These are phyloP conservation scores for Falco punctatus DNA, from an alignment of 2,113 vertebrate genomes.

Conservation along the genomic window DNA sequence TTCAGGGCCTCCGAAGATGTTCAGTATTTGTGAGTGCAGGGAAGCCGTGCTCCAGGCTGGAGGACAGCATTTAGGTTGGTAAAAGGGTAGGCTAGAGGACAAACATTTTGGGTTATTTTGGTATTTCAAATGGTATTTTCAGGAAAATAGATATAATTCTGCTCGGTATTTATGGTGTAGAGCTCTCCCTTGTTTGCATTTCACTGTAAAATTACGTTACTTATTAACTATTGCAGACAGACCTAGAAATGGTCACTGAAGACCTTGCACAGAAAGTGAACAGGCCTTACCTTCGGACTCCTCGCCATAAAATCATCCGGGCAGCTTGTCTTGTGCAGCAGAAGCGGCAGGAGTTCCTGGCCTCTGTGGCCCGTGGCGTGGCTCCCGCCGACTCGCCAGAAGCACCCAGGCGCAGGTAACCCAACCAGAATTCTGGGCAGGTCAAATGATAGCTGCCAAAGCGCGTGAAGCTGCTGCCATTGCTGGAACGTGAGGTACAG, in stretches of 20 bases:
- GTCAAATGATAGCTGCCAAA: not conserved
- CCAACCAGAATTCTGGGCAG: not conserved
- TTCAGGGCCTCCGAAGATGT: not conserved
- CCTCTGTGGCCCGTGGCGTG: constrained; percentile 94
- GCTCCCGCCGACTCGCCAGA: constrained; percentile 97
- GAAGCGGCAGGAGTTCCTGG: constrained; percentile 96
- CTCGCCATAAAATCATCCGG: constrained; percentile 96
- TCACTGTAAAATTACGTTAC: not conserved
- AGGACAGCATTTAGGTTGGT: not conserved
- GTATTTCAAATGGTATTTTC: not conserved
- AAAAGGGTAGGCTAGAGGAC: not conserved
- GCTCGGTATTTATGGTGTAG: not conserved
- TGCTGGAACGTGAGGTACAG: not conserved
- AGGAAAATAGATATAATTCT: not conserved
- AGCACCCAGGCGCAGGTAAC: constrained; percentile 91
- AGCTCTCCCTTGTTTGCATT: not conserved
- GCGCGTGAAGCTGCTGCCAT: not conserved
- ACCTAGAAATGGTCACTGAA: constrained; percentile 98
- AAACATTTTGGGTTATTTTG: not conserved
- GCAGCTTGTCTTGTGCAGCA: constrained; percentile 96
- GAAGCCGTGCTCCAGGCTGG: not conserved
- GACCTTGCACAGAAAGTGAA: constrained; percentile 99
- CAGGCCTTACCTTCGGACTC: constrained; percentile 96
- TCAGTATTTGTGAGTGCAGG: not conserved
- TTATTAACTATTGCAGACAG: constrained; percentile 80